phyloP scores from a whole-genome alignment of 2,113 vertebrate species.

The Struthidea cinerea region DNA sequence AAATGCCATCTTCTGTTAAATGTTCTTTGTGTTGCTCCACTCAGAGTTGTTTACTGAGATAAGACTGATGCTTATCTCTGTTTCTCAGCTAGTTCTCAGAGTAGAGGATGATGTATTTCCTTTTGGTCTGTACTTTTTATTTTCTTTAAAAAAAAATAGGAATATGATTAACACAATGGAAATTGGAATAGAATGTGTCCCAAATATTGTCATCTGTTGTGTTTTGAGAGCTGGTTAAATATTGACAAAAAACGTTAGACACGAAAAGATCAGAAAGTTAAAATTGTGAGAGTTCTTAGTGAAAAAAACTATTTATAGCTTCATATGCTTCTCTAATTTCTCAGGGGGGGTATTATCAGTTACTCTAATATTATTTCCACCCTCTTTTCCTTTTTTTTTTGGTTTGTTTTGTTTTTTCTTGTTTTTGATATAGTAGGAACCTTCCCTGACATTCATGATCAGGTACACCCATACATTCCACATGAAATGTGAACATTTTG shows the following conservation, averaged over 20 bases:
- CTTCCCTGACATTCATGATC: neutral
- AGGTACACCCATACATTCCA: neutral
- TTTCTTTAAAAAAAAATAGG: neutral
- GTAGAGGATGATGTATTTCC: neutral
- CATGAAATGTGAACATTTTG: neutral
- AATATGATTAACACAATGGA: neutral
- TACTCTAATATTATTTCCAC: neutral
- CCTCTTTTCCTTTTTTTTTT: neutral
- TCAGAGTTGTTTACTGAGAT: neutral
- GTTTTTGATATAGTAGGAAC: neutral
- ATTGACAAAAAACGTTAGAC: neutral
- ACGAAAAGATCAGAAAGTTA: neutral
- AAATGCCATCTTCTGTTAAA: neutral
- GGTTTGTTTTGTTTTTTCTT: neutral
- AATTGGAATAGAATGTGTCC: neutral
- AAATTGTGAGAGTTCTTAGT: neutral
- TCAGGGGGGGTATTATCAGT: neutral
- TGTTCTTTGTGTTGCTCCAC: neutral
- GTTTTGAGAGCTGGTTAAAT: neutral
- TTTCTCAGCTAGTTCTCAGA: neutral
- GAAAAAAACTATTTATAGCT: neutral
- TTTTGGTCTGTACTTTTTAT: neutral
- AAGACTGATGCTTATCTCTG: neutral
- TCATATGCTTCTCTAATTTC: neutral
- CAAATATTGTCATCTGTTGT: neutral